Conservation (phyloP, 2,113 vertebrate genomes). For the Rhadina sibilatrix region DNA sequence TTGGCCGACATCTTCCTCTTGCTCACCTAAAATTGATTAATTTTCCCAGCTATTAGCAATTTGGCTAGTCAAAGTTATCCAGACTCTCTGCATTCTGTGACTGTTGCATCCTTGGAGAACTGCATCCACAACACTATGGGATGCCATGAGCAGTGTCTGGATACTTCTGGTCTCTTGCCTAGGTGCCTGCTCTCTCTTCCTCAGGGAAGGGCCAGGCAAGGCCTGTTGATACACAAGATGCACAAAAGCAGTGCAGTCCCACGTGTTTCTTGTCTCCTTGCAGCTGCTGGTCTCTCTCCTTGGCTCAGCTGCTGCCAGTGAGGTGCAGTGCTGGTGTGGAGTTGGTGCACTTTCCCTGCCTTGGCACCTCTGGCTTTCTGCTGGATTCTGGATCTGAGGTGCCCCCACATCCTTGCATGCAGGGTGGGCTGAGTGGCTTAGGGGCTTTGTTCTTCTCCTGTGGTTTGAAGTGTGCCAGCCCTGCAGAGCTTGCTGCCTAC, state of each 20-base stretch:
- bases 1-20: not conserved
- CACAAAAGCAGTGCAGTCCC: not conserved
- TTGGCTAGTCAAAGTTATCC: not conserved
- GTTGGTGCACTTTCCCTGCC: not conserved
- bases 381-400: not conserved
- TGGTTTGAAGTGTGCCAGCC: not conserved
- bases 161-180: not conserved
- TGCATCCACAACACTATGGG: fast-evolving
- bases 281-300: not conserved
- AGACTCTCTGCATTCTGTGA: not conserved
- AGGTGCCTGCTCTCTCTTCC: not conserved
- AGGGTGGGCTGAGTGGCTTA: not conserved
- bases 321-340: not conserved
- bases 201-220: not conserved
- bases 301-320: not conserved
- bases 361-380: not conserved
- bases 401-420: not conserved
- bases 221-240: not conserved
- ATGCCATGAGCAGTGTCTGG: not conserved
- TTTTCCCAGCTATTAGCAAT: not conserved
- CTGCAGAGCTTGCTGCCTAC: not conserved
- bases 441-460: not conserved
- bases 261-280: fast-evolving
- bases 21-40: fast-evolving
- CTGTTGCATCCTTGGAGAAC: not conserved